These are phyloP conservation scores for Propithecus deckenii DNA, from an alignment of 2,797 vertebrate species.

Conservation along the genomic window DNA sequence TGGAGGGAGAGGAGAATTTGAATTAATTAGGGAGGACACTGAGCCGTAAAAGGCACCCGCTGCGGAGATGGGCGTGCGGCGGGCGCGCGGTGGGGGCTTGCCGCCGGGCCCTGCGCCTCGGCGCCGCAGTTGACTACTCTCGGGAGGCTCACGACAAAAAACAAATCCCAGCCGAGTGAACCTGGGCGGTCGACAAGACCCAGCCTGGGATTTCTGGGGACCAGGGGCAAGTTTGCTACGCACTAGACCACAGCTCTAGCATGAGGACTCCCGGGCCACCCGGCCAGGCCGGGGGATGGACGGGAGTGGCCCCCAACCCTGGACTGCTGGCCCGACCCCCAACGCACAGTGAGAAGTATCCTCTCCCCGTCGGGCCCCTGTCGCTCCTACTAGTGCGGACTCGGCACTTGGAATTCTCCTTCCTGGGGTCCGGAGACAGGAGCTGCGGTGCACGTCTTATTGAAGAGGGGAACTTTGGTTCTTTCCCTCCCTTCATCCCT, in stretches of 20 bases:
- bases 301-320: fast-evolving
- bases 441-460: not conserved
- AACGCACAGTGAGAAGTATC: not conserved
- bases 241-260: not conserved
- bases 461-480: not conserved
- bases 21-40: not conserved
- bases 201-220: not conserved
- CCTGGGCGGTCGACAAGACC: not conserved
- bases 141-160: not conserved
- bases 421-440: not conserved
- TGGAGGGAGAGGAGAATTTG: not conserved
- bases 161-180: not conserved
- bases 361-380: not conserved
- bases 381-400: not conserved
- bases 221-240: not conserved
- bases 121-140: not conserved
- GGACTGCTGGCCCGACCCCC: not conserved
- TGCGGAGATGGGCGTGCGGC: not conserved
- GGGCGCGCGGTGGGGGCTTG: not conserved
- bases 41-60: not conserved
- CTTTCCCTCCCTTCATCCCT: not conserved
- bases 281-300: not conserved
- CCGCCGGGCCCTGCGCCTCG: fast-evolving
- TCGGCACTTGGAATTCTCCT: conserved; percentile 11
- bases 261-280: not conserved